Conservation (phyloP, 2,888 invertebrate species). For the Thymelicus lineola region DNA sequence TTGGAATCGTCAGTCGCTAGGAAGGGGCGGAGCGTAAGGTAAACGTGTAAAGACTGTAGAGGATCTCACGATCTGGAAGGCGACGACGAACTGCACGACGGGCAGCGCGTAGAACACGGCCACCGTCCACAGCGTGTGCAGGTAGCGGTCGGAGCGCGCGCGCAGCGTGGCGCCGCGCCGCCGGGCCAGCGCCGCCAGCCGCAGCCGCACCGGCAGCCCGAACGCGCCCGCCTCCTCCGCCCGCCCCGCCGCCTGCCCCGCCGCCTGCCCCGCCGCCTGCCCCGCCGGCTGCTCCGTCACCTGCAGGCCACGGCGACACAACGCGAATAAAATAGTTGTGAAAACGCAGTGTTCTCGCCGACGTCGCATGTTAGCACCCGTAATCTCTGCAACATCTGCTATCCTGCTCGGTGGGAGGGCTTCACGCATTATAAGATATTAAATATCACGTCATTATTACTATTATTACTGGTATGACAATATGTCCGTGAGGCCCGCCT, state of each 20-base stretch:
- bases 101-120: conserved; percentile 95
- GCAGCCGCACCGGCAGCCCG: conserved; percentile 76
- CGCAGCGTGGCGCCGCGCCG: conserved; percentile 66
- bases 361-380: too few relatives aligned
- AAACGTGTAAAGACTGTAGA: too few relatives aligned
- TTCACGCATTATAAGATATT: too few relatives aligned
- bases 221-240: conserved; percentile 52
- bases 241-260: conserved; percentile 33
- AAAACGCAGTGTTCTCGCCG: too few relatives aligned
- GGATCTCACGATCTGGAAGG: conserved; percentile 88
- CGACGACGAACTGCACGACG: conserved; percentile 93
- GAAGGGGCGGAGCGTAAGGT: not conserved
- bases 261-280: conserved; percentile 48
- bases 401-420: too few relatives aligned
- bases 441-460: too few relatives aligned
- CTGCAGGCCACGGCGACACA: too few relatives aligned
- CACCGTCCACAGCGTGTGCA: conserved; percentile 89
- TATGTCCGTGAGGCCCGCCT: too few relatives aligned
- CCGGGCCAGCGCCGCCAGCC: conserved; percentile 71
- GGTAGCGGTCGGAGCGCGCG: conserved; percentile 83
- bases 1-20: not conserved
- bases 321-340: too few relatives aligned
- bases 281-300: too few relatives aligned
- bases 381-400: too few relatives aligned
- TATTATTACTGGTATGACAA: too few relatives aligned